Evolutionary conservation across 2,888 invertebrate genomes (phyloP).

Genomic region (Eutolmus rufibarbis): DNA sequence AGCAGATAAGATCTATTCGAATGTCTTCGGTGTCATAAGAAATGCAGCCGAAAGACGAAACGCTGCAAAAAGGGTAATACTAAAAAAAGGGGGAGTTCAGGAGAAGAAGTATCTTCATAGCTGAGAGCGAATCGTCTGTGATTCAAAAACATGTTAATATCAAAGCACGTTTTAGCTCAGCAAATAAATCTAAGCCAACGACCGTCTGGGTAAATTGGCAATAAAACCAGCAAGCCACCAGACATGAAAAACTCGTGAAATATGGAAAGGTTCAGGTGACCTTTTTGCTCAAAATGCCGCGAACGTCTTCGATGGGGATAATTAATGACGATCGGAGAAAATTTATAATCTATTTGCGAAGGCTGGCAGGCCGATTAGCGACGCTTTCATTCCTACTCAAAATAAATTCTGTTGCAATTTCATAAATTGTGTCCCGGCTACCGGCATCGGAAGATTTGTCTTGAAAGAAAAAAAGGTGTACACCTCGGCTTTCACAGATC

Average conservation of each 20-base stretch:
- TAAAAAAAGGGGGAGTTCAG: not conserved
- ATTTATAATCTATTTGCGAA: not conserved
- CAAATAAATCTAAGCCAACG: slow-evolving; percentile 8
- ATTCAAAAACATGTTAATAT: not conserved
- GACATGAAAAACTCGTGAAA: not conserved
- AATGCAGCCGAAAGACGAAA: slow-evolving; percentile 62
- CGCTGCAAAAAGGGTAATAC: not conserved
- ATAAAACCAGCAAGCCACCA: not conserved
- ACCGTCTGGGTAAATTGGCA: not conserved
- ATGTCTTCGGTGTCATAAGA: slow-evolving; percentile 11
- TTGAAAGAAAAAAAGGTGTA: not conserved
- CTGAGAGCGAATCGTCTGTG: not conserved
- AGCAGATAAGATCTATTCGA: not conserved
- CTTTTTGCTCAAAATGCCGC: not conserved
- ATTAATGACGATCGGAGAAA: not conserved
- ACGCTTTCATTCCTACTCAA: not conserved
- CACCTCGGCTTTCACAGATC: not conserved
- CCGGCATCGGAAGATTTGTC: not conserved
- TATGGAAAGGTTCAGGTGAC: not conserved
- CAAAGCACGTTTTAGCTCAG: not conserved
- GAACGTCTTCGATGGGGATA: not conserved
- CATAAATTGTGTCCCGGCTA: not conserved
- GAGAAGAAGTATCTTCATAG: not conserved
- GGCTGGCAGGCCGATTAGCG: not conserved
- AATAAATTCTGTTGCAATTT: not conserved